Conservation (phyloP, 2,888 invertebrate genomes). For the Nezara viridula region DNA sequence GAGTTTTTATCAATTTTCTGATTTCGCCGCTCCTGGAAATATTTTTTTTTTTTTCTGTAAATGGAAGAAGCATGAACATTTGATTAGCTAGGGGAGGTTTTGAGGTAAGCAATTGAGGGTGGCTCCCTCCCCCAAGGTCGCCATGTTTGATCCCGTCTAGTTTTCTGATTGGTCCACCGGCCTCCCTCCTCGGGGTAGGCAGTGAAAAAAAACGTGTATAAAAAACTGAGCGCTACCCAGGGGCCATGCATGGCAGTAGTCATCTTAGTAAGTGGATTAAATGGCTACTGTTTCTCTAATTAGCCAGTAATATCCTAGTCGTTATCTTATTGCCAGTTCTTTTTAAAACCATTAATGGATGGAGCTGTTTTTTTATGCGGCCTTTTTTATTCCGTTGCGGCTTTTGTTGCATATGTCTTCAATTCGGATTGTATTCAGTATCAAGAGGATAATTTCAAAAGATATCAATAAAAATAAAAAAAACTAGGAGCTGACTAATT, state of each 20-base stretch:
- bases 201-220: conserved; percentile 17
- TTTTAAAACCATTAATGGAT: conserved; percentile 12
- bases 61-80: conserved; percentile 52
- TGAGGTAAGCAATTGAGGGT: conserved; percentile 18
- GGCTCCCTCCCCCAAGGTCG: conserved; percentile 51
- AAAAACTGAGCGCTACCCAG: conserved; percentile 24
- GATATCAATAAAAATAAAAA: not conserved
- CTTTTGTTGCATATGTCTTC: not conserved
- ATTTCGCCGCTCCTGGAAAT: conserved; percentile 48
- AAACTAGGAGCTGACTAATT: not conserved
- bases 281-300: conserved; percentile 24
- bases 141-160: conserved; percentile 52
- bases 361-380: not conserved
- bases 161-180: conserved; percentile 43
- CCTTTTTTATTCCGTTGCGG: not conserved
- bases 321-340: conserved; percentile 21
- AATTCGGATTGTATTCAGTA: not conserved
- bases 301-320: conserved; percentile 34
- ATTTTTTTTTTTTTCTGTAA: conserved; percentile 43
- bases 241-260: conserved; percentile 1
- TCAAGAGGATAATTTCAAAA: not conserved
- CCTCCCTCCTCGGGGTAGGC: conserved; percentile 30
- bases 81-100: conserved; percentile 49
- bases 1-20: conserved; percentile 58
- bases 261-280: conserved; percentile 31